phyloP scores from a whole-genome alignment of 2,113 vertebrate genomes.

The Isichthys henryi region DNA sequence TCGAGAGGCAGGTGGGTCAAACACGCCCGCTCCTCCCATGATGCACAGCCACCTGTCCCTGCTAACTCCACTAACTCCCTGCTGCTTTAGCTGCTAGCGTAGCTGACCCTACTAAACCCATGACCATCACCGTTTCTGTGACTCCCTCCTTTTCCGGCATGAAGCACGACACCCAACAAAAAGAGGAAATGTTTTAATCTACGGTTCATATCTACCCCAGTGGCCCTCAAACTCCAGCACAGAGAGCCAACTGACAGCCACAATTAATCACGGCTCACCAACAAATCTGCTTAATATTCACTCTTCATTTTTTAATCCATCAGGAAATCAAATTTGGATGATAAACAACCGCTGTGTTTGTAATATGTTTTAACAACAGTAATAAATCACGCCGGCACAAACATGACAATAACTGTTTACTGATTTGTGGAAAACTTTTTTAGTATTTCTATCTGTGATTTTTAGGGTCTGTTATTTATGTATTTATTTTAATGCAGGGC shows the following conservation, averaged over 20 bases:
- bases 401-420: constrained; percentile 11
- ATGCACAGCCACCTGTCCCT: not conserved
- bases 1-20: constrained; percentile 80
- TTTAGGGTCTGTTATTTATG: not conserved
- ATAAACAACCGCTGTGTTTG: constrained; percentile 8
- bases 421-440: constrained; percentile 2
- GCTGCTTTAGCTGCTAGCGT: not conserved
- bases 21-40: not conserved
- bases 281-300: constrained; percentile 15
- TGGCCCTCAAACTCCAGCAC: not conserved
- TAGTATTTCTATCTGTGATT: not conserved
- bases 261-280: constrained; percentile 2
- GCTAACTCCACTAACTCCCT: not conserved
- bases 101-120: not conserved
- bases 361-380: constrained; percentile 8
- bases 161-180: not conserved
- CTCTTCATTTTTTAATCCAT: constrained; percentile 17
- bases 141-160: not conserved
- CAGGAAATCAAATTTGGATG: constrained; percentile 15
- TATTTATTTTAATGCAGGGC: not conserved
- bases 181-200: constrained; percentile 2
- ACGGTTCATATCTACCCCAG: not conserved
- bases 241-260: not conserved
- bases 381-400: constrained; percentile 10
- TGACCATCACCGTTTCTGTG: not conserved